Base-by-base conservation (phyloP, 2,888 invertebrate genomes). In the Philopedon plagiatum region DNA sequence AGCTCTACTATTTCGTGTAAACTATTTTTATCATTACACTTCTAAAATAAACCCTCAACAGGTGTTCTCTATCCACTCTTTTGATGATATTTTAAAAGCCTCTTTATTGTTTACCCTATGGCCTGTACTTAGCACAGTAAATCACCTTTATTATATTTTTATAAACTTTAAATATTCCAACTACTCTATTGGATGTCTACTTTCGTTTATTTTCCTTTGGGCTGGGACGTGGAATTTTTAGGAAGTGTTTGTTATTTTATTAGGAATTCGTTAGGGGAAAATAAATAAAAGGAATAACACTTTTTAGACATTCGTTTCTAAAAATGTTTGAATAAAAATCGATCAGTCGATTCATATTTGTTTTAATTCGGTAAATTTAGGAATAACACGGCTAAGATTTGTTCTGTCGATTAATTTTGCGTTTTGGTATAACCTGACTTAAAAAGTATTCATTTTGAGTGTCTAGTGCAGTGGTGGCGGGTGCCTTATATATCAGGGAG, bases 71-170 rank as follows among this genome's bases (percentile, higher is more conserved):
- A 41, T 58, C 58, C 41, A 26, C 8, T 41, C 21, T 41, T 58
- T 58, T 58, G 58, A 57, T 37, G 57, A 58, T 58, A 58, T 58
- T 58, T 58, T 39, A 58, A 58, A 58, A 58, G 39, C 4, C 26
- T 39, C 41, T 58, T 58, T 23, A 58, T 39, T 58, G 58, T 58
- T 58, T 58, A 58, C 58, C 58, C 23, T 11, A 21, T 7, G 19
- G 23, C 5, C 41, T 9, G 41, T 58, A 39, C 41, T 39, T 39
- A 39, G 39, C 58, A 23, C 9, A 26, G 23, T 58, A 58, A 58
- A 58, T 58, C 58, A 58, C 39, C 39, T 58, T 58, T 58, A 58
- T 58, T 58, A 58, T 58, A 58, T 58, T 58, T 58, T 58, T 58
- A 58, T 58, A 58, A 58, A 58, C 58, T 58, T 58, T 58, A 58